Conservation (phyloP, 2,888 invertebrate species). For the Latrodectus hesperus region DNA sequence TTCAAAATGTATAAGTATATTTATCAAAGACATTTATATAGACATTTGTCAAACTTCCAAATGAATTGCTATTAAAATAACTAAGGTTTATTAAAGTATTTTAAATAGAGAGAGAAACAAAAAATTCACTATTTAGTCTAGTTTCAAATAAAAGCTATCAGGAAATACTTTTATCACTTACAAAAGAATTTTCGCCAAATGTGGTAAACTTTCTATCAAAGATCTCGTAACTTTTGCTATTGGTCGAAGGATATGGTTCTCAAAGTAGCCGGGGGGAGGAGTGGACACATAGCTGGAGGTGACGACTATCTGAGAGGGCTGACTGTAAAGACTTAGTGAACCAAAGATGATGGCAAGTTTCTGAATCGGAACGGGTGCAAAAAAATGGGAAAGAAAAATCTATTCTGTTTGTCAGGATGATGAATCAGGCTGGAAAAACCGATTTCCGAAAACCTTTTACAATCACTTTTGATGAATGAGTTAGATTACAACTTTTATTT, state of each 20-base stretch:
- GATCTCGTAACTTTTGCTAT: constrained; percentile 13
- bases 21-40: too few relatives aligned
- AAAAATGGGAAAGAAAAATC: constrained; percentile 19
- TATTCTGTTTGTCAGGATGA: constrained; percentile 50
- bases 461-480: constrained; percentile 45
- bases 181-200: constrained; percentile 22
- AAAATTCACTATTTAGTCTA: too few relatives aligned
- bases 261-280: constrained; percentile 34
- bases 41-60: too few relatives aligned
- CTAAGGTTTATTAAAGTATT: too few relatives aligned
- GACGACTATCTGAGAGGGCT: constrained; percentile 30
- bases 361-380: not conserved
- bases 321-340: constrained; percentile 59
- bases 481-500: constrained; percentile 24
- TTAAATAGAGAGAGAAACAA: too few relatives aligned
- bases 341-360: constrained; percentile 51
- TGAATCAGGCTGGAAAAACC: constrained; percentile 50
- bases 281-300: constrained; percentile 14
- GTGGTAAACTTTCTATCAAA: constrained; percentile 19
- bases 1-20: too few relatives aligned
- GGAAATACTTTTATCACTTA: too few relatives aligned
- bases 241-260: constrained; percentile 33
- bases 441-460: constrained; percentile 39
- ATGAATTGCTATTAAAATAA: too few relatives aligned
- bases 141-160: too few relatives aligned